Percentiles rank a stretch among this genome's conserved stretches.
These are phyloP conservation scores for Periplaneta americana DNA, from an alignment of 1,140 invertebrate genomes.

Conservation along the genomic window DNA sequence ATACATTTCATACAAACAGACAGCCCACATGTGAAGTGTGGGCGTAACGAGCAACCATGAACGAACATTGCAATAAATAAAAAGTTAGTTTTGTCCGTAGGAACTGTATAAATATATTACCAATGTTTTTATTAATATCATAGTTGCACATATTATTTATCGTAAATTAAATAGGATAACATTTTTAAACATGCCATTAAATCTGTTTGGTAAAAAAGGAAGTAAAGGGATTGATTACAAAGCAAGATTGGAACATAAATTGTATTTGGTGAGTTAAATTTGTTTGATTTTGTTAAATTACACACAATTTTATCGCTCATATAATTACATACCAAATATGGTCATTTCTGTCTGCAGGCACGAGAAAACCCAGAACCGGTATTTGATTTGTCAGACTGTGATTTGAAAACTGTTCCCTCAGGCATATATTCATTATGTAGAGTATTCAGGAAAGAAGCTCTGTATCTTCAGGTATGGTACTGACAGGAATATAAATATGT, in stretches of 20 bases:
- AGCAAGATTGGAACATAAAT: constrained; percentile 61
- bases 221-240: constrained; percentile 45
- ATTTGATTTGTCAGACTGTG: constrained; percentile 69
- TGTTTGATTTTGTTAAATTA: constrained; percentile 1
- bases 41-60: too few relatives aligned
- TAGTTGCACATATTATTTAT: too few relatives aligned
- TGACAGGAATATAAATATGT: too few relatives aligned
- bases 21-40: too few relatives aligned
- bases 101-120: too few relatives aligned
- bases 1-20: too few relatives aligned
- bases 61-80: too few relatives aligned
- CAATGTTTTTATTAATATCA: too few relatives aligned
- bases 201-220: constrained; percentile 7
- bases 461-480: constrained; percentile 34
- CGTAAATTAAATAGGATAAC: neutral
- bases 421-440: constrained; percentile 72
- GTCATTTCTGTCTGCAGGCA: constrained; percentile 35
- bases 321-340: neutral
- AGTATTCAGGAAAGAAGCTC: constrained; percentile 65
- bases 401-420: constrained; percentile 58
- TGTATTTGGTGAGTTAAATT: constrained; percentile 53
- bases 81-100: too few relatives aligned
- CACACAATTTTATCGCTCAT: constrained; percentile 4
- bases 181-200: neutral
- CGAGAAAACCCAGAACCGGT: constrained; percentile 67